Base-by-base conservation (phyloP, 2,888 invertebrate genomes). In the Dicyrtomina minuta region DNA sequence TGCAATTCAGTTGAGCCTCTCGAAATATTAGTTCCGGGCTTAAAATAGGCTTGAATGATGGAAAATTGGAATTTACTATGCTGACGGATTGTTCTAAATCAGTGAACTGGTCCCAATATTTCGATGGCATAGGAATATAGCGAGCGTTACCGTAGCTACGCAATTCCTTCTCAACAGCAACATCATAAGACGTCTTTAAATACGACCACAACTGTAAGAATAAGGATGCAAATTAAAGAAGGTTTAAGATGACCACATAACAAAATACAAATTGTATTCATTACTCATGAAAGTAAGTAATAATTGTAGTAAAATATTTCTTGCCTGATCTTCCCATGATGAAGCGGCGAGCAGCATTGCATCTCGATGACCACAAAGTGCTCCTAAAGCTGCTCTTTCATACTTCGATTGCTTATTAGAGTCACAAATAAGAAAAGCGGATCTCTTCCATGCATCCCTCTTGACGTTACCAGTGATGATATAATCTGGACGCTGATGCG, bases 261-360 rank as follows among this genome's bases (percentile, higher is more conserved):
- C 17, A 43, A 49, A 27, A 27, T 44, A 44, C 62, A 49, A 10
- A n/a, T 27, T 39, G 8, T 8, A 58, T 27, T 58, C 4, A 4
- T 5, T 55, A 22, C 6, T 26, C 15, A 12, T 20, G 10, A 55
- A 26, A 22, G 49, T 6, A 12, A n/a, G 22, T 53, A 55, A 55
- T 27, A 22, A 55, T n/a, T 27, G 26, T 15, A 15, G 22, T 24
- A 13, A 51, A 53, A 39, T 41, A 62, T 8, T n/a, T 22, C 58
- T 61, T 22, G 75, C 77, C 66, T 73, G 70, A 62, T 77, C 77
- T 62, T 77, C 76, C 77, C 77, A 77, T 10, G 71, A 68, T 0
- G 67, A 56, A n/a, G 74, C 66, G 8, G 74, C 76, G n/a, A 70
- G 55, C 10, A 77, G 55, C 69, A 77, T 72, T 5, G 76, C 58